Evolutionary conservation across 2,888 invertebrate species (phyloP).

Genomic region (Folsomia candida): DNA sequence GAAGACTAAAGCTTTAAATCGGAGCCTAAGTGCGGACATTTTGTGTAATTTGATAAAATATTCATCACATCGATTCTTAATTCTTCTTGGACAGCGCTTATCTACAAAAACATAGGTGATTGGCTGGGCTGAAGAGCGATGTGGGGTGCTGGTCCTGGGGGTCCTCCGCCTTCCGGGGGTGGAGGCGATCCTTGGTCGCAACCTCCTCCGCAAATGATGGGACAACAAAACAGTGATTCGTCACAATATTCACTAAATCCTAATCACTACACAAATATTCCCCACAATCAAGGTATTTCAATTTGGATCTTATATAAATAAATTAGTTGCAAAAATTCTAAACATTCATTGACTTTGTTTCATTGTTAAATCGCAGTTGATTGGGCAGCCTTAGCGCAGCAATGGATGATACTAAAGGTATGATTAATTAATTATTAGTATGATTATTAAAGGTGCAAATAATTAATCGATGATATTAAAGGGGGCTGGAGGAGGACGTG

Average conservation of each 20-base stretch:
- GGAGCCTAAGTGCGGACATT: no score
- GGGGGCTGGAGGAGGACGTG: conserved; percentile 58
- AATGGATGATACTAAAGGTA: conserved; percentile 72
- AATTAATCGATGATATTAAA: no score
- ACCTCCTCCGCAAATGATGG: neutral
- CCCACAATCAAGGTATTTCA: conserved; percentile 41
- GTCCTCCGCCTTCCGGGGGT: neutral
- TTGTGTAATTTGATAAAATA: no score
- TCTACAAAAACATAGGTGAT: no score
- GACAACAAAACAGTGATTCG: neutral
- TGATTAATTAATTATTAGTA: no score
- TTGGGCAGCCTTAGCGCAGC: conserved; percentile 94
- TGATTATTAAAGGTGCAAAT: no score
- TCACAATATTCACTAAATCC: conserved; percentile 22
- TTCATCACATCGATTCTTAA: no score
- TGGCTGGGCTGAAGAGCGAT: no score
- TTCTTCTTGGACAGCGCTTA: no score
- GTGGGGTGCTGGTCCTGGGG: conserved; percentile 21
- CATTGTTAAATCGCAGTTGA: conserved; percentile 64
- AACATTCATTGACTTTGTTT: conserved; percentile 4
- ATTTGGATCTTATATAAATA: conserved; percentile 6
- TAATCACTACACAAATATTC: conserved; percentile 39
- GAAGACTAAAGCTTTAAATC: no score
- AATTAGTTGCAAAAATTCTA: neutral
- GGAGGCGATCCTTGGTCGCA: conserved; percentile 26